Evolutionary conservation across 1,140 invertebrate genomes (phyloP), one percentile per base, ranked within the genome.

Genomic region (Pectinophora gossypiella): DNA sequence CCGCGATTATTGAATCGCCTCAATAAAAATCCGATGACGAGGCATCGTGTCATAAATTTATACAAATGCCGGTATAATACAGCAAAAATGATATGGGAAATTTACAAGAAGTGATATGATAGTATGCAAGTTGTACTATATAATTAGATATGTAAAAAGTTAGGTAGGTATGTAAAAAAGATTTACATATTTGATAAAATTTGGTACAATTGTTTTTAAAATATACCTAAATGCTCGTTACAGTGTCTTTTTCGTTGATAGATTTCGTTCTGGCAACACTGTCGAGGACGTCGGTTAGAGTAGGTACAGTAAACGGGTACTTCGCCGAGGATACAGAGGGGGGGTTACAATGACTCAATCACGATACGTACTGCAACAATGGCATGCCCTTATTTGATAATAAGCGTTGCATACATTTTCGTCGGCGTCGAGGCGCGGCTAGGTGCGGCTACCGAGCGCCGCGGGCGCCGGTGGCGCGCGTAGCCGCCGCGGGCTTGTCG

Each of bases 371-470:
- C 78, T 87, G 84, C 84, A 87, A 87, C 84, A 77, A 83, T 69
- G 77, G 73, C 66, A 75, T 66, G 69, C 76, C 79, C 84, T 87
- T 87, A 87, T 87, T 71, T 59, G 83, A 84, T 76, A 87, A 87
- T 87, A 87, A 87, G 84, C 84, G 84, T 87, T 87, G 84, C 84
- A 87, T 87, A 87, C 84, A 75, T n/a, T n/a, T n/a, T n/a, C n/a
- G 68, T 59, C 62, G 76, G 76, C 80, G 81, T 78, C 27, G 27
- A n/a, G n/a, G 27, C 27, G 9, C n/a, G 27, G 27, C 27, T 32
- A 32, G 27, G 9, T 9, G 9, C 2, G 27, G n/a, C 27, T 32
- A n/a, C 27, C 9, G 9, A n/a, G 27, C 27, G 27, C 9, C 27
- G 27, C 6, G 27, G n/a, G n/a, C n/a, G n/a, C n/a, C n/a, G n/a